A percentile compares a stretch with the other conserved stretches of the same genome.
Conservation (phyloP, 2,113 vertebrate genomes). For the Pica pica region DNA sequence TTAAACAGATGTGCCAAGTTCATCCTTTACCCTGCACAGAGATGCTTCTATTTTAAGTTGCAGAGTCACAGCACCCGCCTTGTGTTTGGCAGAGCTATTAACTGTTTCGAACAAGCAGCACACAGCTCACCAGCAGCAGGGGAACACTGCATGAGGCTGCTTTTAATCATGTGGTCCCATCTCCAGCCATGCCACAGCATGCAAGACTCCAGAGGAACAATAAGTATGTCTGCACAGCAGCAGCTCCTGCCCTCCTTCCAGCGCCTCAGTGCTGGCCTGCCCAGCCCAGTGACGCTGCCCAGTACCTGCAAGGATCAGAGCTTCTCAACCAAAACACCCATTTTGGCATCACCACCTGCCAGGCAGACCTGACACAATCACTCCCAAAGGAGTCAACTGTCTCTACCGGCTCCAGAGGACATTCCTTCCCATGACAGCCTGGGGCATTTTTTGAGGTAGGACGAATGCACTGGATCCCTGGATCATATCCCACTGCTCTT, state of each 20-base stretch:
- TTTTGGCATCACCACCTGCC: background rate
- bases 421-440: background rate
- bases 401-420: background rate
- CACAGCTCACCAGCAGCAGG: background rate
- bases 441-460: background rate
- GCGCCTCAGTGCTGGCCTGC: background rate
- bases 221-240: background rate
- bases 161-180: background rate
- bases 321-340: background rate
- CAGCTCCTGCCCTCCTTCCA: background rate
- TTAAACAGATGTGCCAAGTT: slow-evolving; percentile 45
- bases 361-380: background rate
- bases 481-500: background rate
- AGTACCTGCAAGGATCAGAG: background rate
- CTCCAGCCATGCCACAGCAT: background rate
- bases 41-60: slow-evolving; percentile 54
- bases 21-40: slow-evolving; percentile 23
- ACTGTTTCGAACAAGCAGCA: background rate
- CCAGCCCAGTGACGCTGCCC: background rate
- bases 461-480: background rate
- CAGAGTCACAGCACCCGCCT: background rate
- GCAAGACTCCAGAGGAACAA: background rate
- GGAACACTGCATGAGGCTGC: background rate
- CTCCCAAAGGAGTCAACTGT: background rate
- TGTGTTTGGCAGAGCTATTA: background rate